These are phyloP conservation scores for Camptogramma bilineatum DNA, from an alignment of 2,888 invertebrate species.

Conservation along the genomic window DNA sequence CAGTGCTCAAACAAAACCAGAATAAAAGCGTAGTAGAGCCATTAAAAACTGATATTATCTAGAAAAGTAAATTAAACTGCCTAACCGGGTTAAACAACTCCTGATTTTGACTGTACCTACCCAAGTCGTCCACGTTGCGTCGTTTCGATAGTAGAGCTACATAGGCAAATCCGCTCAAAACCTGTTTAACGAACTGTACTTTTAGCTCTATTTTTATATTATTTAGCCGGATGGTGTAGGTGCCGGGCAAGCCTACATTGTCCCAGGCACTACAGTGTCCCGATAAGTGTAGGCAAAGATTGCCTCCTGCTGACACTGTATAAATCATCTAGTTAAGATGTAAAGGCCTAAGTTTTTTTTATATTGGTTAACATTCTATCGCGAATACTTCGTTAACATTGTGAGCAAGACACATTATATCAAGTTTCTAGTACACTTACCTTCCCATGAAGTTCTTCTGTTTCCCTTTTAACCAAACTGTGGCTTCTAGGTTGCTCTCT, in stretches of 20 bases:
- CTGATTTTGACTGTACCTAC: not conserved
- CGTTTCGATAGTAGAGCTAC: not conserved
- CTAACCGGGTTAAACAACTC: not conserved
- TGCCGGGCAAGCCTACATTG: no score
- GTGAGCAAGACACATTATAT: not conserved
- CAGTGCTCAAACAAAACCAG: no score
- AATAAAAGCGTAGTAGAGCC: no score
- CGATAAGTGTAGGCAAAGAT: no score
- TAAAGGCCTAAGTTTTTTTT: no score
- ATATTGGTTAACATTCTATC: not conserved
- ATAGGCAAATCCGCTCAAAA: not conserved
- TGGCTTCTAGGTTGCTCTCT: slow-evolving; percentile 70
- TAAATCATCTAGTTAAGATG: no score
- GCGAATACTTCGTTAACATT: not conserved
- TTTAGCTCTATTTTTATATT: not conserved
- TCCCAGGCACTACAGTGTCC: no score
- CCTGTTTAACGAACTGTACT: not conserved
- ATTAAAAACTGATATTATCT: no score
- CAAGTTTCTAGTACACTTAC: slow-evolving; percentile 50
- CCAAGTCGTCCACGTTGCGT: not conserved
- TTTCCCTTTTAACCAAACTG: slow-evolving; percentile 78
- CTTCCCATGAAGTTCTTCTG: slow-evolving; percentile 80
- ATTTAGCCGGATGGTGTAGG: no score
- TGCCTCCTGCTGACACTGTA: no score
- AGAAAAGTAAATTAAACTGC: no score